Evolutionary conservation across 2,113 vertebrate genomes (phyloP), one percentile per base, ranked within the genome.

Genomic region (Anarrhichthys ocellatus): DNA sequence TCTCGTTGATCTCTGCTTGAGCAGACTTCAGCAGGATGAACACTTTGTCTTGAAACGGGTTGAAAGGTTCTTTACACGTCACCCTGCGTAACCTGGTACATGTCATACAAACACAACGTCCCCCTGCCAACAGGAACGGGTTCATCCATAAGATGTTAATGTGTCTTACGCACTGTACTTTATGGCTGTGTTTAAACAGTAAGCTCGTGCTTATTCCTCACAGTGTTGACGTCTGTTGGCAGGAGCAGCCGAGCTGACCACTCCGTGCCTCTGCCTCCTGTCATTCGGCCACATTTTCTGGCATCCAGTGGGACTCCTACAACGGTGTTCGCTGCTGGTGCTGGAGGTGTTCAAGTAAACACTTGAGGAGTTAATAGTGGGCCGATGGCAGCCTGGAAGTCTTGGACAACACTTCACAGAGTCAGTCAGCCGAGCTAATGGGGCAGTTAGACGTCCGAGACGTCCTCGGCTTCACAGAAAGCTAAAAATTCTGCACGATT

Each of bases 221-320:
- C 61, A 5, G 34, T 24, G 2, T 46, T 87, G 80, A 85, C 61
- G 70, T 87, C 69, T 72, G 64, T 40, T 64, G 80, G 80, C 58
- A 61, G 78, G 29, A 44, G 17, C 17, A 14, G 8, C 50, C 71
- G 1, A 50, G 42, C 67, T 63, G 71, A 63, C 73, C 62, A 10
- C 29, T 58, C 2, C 27, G 3, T 2, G 27, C 56, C 4, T 7
- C 36, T 14, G 54, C 36, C 34, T 69, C 52, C 82, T 62, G 81
- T 65, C 74, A 52, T 61, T 52, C 69, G 38, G 70, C 61, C 62
- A 42, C 3, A 8, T 67, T 40, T 66, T 2, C 71, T 34, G 76
- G 0, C 44, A 58, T 34, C 17, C 1, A 22, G n/a, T 27, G 9
- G 22, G 44, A 14, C 27, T 5, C 22, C 71, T 6, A 9, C 2